Percentiles rank a stretch among this genome's conserved stretches.
Evolutionary conservation across 2,797 vertebrate species (phyloP).

Genomic region (Meda fulgida): DNA sequence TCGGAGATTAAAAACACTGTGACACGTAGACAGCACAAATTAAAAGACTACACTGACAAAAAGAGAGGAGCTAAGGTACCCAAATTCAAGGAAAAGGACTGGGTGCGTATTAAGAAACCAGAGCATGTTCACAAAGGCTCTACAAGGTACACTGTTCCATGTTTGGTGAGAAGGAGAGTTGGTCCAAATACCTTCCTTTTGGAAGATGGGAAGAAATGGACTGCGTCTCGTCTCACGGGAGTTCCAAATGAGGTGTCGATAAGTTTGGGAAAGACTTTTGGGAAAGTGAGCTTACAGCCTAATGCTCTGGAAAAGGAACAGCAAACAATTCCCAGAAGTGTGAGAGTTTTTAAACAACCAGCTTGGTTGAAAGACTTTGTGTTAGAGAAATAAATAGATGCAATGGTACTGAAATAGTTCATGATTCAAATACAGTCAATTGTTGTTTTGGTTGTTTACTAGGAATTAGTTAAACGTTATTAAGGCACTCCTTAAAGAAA

Average conservation of each 20-base stretch:
- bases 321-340: background rate
- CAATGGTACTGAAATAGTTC: no score
- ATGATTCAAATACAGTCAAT: no score
- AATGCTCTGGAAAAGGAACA: background rate
- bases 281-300: background rate
- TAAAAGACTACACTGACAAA: background rate
- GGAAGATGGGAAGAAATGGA: background rate
- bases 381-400: background rate
- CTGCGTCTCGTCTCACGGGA: background rate
- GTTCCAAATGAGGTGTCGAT: no score
- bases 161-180: background rate
- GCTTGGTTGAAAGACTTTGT: background rate
- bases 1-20: no score
- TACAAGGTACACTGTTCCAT: background rate
- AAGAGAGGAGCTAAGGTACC: background rate
- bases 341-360: background rate
- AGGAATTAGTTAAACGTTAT: no score
- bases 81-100: background rate
- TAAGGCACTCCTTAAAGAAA: no score
- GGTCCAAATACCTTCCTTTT: background rate
- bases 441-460: no score
- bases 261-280: background rate
- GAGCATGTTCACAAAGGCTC: background rate
- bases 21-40: background rate
- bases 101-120: background rate